Base-by-base conservation (phyloP, 1,140 invertebrate species). In the Cherax destructor region DNA sequence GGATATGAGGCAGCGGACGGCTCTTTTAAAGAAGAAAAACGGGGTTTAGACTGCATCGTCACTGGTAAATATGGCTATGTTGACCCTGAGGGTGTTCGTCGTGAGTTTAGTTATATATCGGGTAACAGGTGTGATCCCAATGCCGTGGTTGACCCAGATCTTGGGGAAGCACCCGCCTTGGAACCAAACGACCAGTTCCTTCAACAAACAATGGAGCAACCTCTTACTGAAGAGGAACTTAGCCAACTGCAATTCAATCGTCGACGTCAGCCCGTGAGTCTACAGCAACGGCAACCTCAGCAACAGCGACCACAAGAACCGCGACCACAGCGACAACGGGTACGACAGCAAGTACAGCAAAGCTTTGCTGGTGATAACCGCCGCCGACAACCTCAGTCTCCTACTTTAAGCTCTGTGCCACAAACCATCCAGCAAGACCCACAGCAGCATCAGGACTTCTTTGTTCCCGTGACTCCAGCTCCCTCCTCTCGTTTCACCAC, bases 1-100 rank as follows among this genome's bases (percentile, higher is more conserved):
- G 98, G 98, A 50, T 98, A 98, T 94, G 97, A 98, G 94, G 97
- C 97, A 2, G 97, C 97, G 13, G 97, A 98, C 94, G 97, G 97
- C n/a, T 97, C 97, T 24, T 98, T 98, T 95, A 98, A 98, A 93
- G 97, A 98, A 94, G 97, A 98, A 94, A 97, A 97, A 1, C 94
- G 97, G 89, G 97, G 97, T 30, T 97, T 97, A 0, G 97, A 98
- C 94, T 98, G 97, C 94, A 97, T 98, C 0, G 97, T 98, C 0
- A 95, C 97, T 85, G 97, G 97, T 7, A 98, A 98, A 94, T 98
- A 98, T 94, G 97, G 97, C 13, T 98, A 98, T 94, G 95, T 98
- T 24, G 97, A 98, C 94, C 97, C 97, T 2, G 97, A 98, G 93
- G 97, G 98, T 86, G 97, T 98, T 94, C 97, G 97, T 93, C 94